Evolutionary conservation across 2,113 vertebrate genomes (phyloP).

Genomic region (Dissostichus mawsoni): DNA sequence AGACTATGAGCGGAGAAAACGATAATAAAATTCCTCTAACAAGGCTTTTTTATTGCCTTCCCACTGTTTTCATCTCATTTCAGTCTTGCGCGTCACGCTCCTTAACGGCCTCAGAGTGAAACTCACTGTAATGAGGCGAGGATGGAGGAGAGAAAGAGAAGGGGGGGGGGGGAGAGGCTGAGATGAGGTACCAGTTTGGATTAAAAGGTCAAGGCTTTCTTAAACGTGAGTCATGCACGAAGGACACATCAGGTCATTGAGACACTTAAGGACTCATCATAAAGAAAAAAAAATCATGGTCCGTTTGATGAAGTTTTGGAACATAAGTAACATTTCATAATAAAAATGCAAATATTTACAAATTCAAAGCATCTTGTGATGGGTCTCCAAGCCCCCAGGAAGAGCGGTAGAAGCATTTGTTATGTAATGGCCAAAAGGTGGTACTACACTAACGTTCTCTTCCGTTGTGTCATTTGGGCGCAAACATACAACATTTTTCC

Average conservation of each 20-base stretch:
- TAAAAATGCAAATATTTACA: too few relatives aligned
- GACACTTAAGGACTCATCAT: conserved; percentile 7
- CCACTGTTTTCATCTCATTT: conserved; percentile 73
- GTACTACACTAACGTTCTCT: too few relatives aligned
- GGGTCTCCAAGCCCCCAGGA: too few relatives aligned
- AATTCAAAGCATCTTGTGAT: too few relatives aligned
- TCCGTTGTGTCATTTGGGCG: too few relatives aligned
- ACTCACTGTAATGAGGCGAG: conserved; percentile 63
- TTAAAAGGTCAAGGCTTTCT: conserved; percentile 47
- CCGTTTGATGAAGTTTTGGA: neutral
- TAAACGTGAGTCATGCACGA: neutral
- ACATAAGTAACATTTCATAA: too few relatives aligned
- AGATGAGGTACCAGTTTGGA: conserved; percentile 2
- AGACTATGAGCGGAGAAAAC: conserved; percentile 49
- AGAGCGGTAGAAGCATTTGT: too few relatives aligned
- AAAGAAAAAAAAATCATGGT: neutral
- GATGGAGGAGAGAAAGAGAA: conserved; percentile 1
- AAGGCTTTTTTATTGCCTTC: conserved; percentile 75
- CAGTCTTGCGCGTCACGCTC: conserved; percentile 50
- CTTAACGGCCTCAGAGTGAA: conserved; percentile 65
- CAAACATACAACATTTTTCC: too few relatives aligned
- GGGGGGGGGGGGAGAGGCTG: neutral
- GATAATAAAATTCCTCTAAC: conserved; percentile 77
- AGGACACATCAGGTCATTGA: conserved; percentile 9
- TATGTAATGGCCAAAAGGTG: too few relatives aligned